Conservation (phyloP, 2,113 vertebrate genomes). For the Proteles cristata region DNA sequence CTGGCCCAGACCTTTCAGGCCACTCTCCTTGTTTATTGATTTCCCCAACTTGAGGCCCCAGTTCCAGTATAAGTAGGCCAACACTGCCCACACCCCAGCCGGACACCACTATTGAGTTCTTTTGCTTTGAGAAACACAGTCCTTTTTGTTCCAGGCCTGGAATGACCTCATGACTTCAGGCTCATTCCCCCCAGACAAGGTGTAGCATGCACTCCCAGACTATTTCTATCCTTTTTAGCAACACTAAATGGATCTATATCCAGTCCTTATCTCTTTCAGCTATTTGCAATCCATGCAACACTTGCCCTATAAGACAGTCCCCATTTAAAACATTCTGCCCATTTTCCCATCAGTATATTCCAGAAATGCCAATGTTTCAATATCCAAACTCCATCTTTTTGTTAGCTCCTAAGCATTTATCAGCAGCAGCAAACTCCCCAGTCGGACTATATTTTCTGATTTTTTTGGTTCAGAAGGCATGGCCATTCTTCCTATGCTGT, state of each 20-base stretch:
- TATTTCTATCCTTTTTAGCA: not conserved
- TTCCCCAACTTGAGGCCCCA: not conserved
- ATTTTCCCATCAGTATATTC: not conserved
- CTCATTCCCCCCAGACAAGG: not conserved
- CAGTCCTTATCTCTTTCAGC: not conserved
- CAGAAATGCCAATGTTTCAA: not conserved
- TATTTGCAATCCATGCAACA: not conserved
- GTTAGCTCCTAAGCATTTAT: not conserved
- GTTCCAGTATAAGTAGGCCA: not conserved
- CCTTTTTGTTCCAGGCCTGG: not conserved
- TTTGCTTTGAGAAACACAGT: not conserved
- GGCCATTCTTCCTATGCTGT: not conserved
- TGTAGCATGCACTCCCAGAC: not conserved
- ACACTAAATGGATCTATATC: not conserved
- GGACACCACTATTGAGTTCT: not conserved
- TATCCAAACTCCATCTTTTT: not conserved
- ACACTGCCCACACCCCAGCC: not conserved
- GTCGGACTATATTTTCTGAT: not conserved
- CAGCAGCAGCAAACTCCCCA: not conserved
- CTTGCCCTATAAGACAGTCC: not conserved
- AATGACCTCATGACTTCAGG: not conserved
- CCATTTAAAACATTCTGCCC: not conserved
- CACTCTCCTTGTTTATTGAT: not conserved
- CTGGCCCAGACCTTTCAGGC: not conserved
- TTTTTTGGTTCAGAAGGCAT: not conserved